These are phyloP conservation scores for Cephonodes hylas DNA, from an alignment of 2,888 invertebrate genomes.

Conservation along the genomic window DNA sequence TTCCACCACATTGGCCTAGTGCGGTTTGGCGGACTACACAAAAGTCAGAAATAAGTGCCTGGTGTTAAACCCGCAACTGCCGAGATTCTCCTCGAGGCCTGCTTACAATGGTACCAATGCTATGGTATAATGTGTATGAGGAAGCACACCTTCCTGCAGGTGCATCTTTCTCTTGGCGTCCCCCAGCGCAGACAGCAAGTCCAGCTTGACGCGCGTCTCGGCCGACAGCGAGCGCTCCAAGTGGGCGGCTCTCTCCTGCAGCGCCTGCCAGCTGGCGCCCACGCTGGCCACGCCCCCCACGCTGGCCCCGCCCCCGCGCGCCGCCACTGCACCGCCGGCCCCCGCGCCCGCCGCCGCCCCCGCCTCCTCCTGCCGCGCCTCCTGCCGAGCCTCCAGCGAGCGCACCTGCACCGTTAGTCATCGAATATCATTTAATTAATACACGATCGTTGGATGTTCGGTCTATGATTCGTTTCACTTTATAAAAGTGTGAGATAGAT, in stretches of 20 bases:
- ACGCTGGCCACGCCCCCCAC: conserved; percentile 21
- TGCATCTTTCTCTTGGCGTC: conserved; percentile 95
- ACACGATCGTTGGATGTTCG: neutral
- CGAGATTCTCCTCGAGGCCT: too few species aligned
- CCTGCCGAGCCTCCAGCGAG: conserved; percentile 47
- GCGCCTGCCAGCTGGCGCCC: conserved; percentile 80
- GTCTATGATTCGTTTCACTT: neutral
- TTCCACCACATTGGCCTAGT: too few species aligned
- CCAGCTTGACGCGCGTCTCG: conserved; percentile 98
- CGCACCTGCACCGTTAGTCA: conserved; percentile 77
- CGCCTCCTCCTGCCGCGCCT: conserved; percentile 71
- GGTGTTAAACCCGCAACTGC: too few species aligned
- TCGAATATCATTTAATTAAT: neutral
- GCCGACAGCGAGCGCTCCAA: conserved; percentile 96
- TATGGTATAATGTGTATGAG: conserved; percentile 11
- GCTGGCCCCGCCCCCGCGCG: neutral
- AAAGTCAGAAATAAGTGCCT: too few species aligned
- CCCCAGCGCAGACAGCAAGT: conserved; percentile 97
- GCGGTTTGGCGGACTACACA: too few species aligned
- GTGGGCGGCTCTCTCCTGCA: conserved; percentile 95
- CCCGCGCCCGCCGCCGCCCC: conserved; percentile 20
- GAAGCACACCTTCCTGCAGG: conserved; percentile 90
- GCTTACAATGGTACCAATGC: too few species aligned
- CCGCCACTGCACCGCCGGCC: conserved; percentile 51
- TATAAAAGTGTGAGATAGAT: too few species aligned